Evolutionary conservation across 2,888 invertebrate genomes (phyloP), one percentile per base, ranked within the genome.

Genomic region (Papilio elwesi): DNA sequence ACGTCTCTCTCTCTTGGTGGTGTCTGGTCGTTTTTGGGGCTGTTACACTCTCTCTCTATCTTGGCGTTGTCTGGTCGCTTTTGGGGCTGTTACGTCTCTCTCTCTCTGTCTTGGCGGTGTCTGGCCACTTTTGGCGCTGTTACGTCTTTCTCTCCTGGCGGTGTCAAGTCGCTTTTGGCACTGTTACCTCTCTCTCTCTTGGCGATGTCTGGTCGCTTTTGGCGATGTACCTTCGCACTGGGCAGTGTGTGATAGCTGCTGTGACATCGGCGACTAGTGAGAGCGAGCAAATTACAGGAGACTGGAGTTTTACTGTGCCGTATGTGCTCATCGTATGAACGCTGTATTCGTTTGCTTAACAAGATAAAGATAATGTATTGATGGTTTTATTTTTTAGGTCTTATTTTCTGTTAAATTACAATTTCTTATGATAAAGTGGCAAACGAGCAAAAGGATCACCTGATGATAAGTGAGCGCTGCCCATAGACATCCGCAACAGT

Each of bases 211-310:
- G 49, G 47, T 53, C 7, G 67, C 67, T 43, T 15, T 11, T 26
- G 26, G 26, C 57, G 70, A 63, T 62, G 38, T n/a, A 68, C 48
- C 69, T 8, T 57, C 59, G 71, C 70, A 73, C 70, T 73, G 70
- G 72, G 67, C 72, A 72, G 73, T 78, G 78, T 78, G 59, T 13
- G 62, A 66, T 62, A 67, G 59, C 26, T 26, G 1, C 77, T 74
- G 74, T 66, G 74, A 73, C 74, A 76, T 66, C 72, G 74, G 75
- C 64, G 75, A 74, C 75, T 70, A 68, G 63, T 67, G 70, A 74
- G 71, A 74, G 76, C 72, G 69, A 76, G 76, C 77, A 77, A 78
- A 78, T 78, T 78, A 75, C 76, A 74, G 72, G 74, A 51, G 66
- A 71, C 73, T 49, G 63, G 74, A 71, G 74, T 74, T 63, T 68